A percentile compares a stretch with the other conserved stretches of the same genome.
Conservation (phyloP, 2,113 vertebrate genomes). For the Melospiza georgiana region DNA sequence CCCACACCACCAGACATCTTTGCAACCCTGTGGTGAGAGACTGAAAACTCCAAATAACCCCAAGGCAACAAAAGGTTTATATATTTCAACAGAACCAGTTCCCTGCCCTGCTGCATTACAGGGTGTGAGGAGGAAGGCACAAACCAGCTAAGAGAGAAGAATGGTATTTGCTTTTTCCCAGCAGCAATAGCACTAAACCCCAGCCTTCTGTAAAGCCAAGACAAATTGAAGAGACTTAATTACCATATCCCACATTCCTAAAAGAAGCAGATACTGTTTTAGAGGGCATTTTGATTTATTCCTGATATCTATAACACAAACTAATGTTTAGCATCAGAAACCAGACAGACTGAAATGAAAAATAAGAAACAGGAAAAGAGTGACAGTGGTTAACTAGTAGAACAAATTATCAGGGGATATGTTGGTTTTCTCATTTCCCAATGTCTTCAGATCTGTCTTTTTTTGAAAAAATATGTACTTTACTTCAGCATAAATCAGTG, state of each 20-base stretch:
- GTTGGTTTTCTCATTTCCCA: slow-evolving; percentile 30
- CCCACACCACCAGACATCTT: not conserved
- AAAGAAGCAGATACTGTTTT: not conserved
- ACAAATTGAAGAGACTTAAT: not conserved
- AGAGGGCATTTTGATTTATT: not conserved
- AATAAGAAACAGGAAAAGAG: not conserved
- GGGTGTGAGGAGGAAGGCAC: not conserved
- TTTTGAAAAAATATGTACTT: not conserved
- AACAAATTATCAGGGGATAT: not conserved
- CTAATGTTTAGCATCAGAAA: not conserved
- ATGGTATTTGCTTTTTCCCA: not conserved
- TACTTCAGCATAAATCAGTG: not conserved
- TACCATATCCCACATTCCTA: not conserved
- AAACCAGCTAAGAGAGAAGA: not conserved
- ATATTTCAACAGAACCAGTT: not conserved
- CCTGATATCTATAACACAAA: not conserved
- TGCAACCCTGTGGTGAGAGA: not conserved
- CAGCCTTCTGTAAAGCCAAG: not conserved
- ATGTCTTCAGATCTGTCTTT: not conserved
- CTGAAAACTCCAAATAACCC: not conserved
- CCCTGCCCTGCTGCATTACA: not conserved
- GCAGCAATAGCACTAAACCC: not conserved
- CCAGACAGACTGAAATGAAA: not conserved
- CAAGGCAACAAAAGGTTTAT: not conserved
- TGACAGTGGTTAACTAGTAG: not conserved